Base-by-base conservation (phyloP, 2,113 vertebrate genomes). In the Scartelaos histophorus region DNA sequence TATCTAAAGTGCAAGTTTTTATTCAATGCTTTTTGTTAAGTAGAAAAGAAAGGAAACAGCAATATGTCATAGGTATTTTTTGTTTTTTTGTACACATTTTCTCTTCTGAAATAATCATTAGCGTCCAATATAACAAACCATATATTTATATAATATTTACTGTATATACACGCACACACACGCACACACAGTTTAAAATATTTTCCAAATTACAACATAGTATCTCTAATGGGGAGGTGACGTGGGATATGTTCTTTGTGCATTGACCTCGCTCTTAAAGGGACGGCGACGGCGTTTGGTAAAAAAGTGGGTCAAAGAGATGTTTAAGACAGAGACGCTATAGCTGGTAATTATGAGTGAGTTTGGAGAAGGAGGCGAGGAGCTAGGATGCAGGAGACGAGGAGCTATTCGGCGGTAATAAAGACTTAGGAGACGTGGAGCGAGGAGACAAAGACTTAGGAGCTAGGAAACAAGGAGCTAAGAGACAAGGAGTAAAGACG, bases 1-100 rank as follows among this genome's bases (percentile, higher is more conserved):
- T 93, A 93, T 93, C 92, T 94, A 94, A 94, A 94, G 93, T 94
- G 93, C 93, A 94, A 94, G 92, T 93, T 92, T 91, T 94, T 92
- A 93, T 93, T 94, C 90, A 93, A 92, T 93, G 92, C 92, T 94
- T 93, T 93, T 89, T 92, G 91, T 93, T 64, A 93, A 94, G 93
- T 94, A 94, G 90, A 94, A 94, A 94, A 93, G 87, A 85, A 93
- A 93, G 92, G 89, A 92, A 93, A 94, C 91, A 86, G 93, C 91
- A 93, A 91, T 88, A 90, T 92, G 88, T 90, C 89, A 91, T 92
- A 88, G 25, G 24, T 61, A 25, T 61, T 61, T 61, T 61, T 60
- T 25, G 12, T 60, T 60, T 86, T 91, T 81, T 93, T 90, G 56
- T 91, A 92, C 85, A 84, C 89, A 81, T 88, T 90, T 86, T 90